phyloP scores from a whole-genome alignment of 2,888 invertebrate genomes.

The Germaria angustata region DNA sequence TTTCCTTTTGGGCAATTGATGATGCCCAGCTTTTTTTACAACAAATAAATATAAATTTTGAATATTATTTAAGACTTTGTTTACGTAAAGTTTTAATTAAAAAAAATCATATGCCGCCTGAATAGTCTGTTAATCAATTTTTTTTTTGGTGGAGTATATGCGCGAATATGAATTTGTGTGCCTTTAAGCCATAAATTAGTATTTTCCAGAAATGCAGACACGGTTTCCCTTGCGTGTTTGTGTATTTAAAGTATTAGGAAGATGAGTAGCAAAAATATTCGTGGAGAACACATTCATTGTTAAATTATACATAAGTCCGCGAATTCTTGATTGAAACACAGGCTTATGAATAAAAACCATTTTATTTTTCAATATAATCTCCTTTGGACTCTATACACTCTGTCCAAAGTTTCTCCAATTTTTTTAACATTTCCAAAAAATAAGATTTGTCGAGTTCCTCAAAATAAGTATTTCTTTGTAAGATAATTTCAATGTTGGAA shows the following conservation, averaged over 20 bases:
- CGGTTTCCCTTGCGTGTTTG: neutral
- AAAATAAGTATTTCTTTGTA: too few relatives aligned
- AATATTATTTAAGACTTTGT: conserved; percentile 30
- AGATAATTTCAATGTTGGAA: too few relatives aligned
- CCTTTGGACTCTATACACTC: too few relatives aligned
- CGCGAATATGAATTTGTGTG: neutral
- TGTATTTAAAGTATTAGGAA: neutral
- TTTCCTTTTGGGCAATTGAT: neutral
- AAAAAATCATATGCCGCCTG: neutral
- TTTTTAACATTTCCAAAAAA: too few relatives aligned
- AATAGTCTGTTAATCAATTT: conserved; percentile 25
- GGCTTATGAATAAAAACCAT: too few relatives aligned
- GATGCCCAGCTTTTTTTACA: neutral
- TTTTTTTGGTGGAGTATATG: neutral
- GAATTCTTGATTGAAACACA: too few relatives aligned
- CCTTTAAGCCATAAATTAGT: conserved; percentile 17
- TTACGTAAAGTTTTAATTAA: conserved; percentile 3
- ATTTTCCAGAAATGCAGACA: neutral
- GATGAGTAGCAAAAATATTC: neutral
- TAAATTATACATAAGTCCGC: neutral
- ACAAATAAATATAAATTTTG: neutral
- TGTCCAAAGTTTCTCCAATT: too few relatives aligned
- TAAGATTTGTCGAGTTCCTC: too few relatives aligned
- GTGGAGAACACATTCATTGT: neutral
- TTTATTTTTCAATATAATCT: too few relatives aligned